Conservation (phyloP, 2,797 vertebrate genomes). For the Vireo griseus region DNA sequence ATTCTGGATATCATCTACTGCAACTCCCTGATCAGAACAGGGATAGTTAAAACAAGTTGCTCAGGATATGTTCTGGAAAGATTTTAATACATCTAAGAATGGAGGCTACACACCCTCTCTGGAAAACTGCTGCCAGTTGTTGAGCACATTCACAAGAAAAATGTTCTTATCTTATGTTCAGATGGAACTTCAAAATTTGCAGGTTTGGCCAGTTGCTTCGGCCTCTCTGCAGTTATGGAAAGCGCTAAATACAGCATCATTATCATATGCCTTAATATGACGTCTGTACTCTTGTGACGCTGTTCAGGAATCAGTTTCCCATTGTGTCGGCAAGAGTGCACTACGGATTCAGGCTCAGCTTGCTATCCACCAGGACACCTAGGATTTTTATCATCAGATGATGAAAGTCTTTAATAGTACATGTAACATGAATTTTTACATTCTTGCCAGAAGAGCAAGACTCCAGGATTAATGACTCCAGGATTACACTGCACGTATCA, state of each 20-base stretch:
- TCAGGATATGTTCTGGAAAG: not conserved
- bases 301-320: not conserved
- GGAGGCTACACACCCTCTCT: not conserved
- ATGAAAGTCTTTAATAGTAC: not conserved
- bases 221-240: not conserved
- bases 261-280: not conserved
- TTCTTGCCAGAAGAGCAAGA: not conserved
- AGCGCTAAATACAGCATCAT: not conserved
- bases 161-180: not conserved
- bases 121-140: not conserved
- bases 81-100: not conserved
- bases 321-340: fast-evolving
- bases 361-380: not conserved
- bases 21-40: not conserved
- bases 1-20: not conserved
- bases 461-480: not conserved
- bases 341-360: not conserved
- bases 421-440: not conserved
- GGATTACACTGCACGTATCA: not conserved
- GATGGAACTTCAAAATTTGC: not conserved
- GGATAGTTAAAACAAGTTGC: not conserved
- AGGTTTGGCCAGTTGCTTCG: fast-evolving
- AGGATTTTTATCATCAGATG: not conserved
- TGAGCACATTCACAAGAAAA: not conserved
- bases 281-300: not conserved